phyloP scores from a whole-genome alignment of 2,113 vertebrate species.

The Pycnonotus jocosus region DNA sequence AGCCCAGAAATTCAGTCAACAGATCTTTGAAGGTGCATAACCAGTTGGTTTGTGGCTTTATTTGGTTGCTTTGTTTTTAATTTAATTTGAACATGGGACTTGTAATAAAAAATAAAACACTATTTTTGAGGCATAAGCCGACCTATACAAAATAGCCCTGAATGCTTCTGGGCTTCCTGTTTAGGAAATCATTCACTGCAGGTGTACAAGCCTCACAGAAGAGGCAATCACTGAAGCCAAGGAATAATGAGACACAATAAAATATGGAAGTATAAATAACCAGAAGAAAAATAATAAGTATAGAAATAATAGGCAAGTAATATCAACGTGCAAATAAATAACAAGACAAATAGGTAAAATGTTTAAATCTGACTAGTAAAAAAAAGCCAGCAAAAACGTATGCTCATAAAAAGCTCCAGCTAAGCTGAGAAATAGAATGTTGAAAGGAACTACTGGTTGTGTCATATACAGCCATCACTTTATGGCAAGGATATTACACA shows the following conservation, averaged over 20 bases:
- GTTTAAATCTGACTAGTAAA: neutral
- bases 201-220: neutral
- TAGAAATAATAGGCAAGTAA: neutral
- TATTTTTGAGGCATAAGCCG: neutral
- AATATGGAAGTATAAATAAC: neutral
- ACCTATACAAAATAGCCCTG: neutral
- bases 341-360: neutral
- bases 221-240: neutral
- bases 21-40: neutral
- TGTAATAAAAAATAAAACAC: neutral
- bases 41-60: neutral
- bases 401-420: neutral
- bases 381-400: neutral
- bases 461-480: neutral
- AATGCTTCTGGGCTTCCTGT: neutral
- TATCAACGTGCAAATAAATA: neutral
- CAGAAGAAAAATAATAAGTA: neutral
- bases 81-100: neutral
- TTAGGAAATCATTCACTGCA: neutral
- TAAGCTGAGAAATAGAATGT: neutral
- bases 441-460: neutral
- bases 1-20: neutral
- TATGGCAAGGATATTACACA: neutral
- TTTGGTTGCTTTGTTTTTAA: neutral
- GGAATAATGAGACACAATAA: neutral